A percentile compares a stretch with the other conserved stretches of the same genome.
Conservation (phyloP, 2,888 invertebrate genomes). For the Callyntrura guangdongensis region DNA sequence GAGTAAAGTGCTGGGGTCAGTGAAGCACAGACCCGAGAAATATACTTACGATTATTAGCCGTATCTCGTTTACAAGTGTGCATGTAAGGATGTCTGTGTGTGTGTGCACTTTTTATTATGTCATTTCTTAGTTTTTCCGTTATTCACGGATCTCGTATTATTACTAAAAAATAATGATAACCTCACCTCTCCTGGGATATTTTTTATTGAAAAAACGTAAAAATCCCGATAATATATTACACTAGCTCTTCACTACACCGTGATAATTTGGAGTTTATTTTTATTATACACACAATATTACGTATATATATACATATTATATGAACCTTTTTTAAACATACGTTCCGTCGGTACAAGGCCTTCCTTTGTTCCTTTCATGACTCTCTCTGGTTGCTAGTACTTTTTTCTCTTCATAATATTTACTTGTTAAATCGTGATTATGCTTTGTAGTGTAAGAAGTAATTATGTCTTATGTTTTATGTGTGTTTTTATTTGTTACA, state of each 20-base stretch:
- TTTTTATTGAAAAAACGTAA: constrained; percentile 37
- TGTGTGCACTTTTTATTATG: constrained; percentile 48
- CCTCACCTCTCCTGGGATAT: not conserved
- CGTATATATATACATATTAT: not conserved
- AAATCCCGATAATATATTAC: not conserved
- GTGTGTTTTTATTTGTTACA: not conserved
- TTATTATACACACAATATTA: not conserved
- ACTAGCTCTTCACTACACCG: not conserved
- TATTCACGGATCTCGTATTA: constrained; percentile 66
- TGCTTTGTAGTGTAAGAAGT: not conserved
- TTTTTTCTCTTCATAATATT: not conserved
- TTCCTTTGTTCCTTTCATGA: not conserved
- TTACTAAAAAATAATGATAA: constrained; percentile 46
- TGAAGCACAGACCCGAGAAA: not conserved
- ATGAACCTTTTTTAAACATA: no score
- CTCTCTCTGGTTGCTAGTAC: not conserved
- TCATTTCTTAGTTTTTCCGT: constrained; percentile 67
- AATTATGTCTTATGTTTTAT: constrained; percentile 35
- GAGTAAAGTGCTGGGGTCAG: no score
- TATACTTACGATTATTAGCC: not conserved
- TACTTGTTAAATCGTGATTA: constrained; percentile 21
- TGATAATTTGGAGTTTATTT: not conserved
- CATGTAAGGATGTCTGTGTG: not conserved
- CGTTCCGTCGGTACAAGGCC: not conserved
- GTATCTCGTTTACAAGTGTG: not conserved